Evolutionary conservation across 2,113 vertebrate species (phyloP).

Genomic region (Rhineura floridana): DNA sequence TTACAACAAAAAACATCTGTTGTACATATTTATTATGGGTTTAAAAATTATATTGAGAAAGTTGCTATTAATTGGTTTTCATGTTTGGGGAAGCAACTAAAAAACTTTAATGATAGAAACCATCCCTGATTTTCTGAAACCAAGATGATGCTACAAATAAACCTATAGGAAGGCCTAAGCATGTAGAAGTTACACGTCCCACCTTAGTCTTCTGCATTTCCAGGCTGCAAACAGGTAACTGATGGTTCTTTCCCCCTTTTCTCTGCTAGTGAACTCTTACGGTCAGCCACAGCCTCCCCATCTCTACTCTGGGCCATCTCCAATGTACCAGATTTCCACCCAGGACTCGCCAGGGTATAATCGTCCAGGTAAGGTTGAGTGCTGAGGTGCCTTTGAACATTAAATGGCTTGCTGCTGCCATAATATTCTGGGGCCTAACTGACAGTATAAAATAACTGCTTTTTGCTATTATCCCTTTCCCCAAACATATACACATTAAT

Average conservation of each 20-base stretch:
- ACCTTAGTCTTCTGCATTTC: background rate
- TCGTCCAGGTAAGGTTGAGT: conserved; percentile 75
- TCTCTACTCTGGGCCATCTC: conserved; percentile 80
- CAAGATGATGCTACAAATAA: background rate
- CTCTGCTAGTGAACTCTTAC: conserved; percentile 79
- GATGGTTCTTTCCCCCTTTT: conserved; percentile 35
- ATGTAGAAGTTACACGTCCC: background rate
- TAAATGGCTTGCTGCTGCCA: background rate
- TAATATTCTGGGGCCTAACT: background rate
- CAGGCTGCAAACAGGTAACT: conserved; percentile 23
- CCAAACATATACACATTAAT: background rate
- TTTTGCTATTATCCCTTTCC: background rate
- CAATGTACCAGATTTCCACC: conserved; percentile 80
- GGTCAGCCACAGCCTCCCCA: conserved; percentile 80
- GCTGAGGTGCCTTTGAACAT: background rate
- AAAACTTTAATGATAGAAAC: conserved; percentile 28
- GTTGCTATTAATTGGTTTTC: conserved; percentile 11
- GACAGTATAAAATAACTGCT: background rate
- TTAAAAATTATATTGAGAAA: background rate
- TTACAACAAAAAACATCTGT: background rate
- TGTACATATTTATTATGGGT: background rate
- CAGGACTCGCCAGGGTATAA: conserved; percentile 81
- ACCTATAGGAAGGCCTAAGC: background rate
- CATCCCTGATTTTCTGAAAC: no score
- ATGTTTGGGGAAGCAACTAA: conserved; percentile 18